Evolutionary conservation across 1,140 invertebrate genomes (phyloP).

Genomic region (Arion vulgaris): DNA sequence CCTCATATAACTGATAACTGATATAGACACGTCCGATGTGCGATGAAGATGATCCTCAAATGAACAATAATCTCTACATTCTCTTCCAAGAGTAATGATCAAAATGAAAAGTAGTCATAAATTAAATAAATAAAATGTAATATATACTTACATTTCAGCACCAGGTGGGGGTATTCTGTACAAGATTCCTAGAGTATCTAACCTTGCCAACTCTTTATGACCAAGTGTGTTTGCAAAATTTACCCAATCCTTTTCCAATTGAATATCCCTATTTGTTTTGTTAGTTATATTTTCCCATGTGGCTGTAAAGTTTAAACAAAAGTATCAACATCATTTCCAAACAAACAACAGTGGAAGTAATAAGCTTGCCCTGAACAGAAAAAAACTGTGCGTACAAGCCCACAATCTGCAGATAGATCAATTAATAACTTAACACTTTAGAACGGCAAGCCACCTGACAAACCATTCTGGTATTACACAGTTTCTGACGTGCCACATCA

Average conservation of each 20-base stretch:
- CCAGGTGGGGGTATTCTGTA: slow-evolving; percentile 64
- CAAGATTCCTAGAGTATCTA: slow-evolving; percentile 50
- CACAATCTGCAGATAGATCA: not conserved
- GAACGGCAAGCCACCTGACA: no score
- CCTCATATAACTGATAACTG: no score
- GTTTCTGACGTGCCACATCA: no score
- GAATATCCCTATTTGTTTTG: slow-evolving; percentile 27
- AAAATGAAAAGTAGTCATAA: not conserved
- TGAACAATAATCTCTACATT: no score
- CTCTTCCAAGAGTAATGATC: no score
- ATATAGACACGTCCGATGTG: no score
- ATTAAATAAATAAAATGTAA: not conserved
- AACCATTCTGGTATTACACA: no score
- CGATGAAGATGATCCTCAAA: no score
- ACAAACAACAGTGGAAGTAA: not conserved
- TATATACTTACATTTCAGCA: slow-evolving; percentile 52
- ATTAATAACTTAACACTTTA: not conserved
- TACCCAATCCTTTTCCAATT: slow-evolving; percentile 53
- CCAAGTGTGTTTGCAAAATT: slow-evolving; percentile 63
- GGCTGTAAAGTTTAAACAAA: slow-evolving; percentile 24
- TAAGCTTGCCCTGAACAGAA: not conserved
- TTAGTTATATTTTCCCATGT: slow-evolving; percentile 41
- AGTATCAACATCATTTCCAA: not conserved
- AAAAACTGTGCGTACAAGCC: not conserved
- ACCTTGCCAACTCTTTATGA: slow-evolving; percentile 55